These are phyloP conservation scores for Hipposideros armiger DNA, from an alignment of 2,113 vertebrate genomes.

Conservation along the genomic window DNA sequence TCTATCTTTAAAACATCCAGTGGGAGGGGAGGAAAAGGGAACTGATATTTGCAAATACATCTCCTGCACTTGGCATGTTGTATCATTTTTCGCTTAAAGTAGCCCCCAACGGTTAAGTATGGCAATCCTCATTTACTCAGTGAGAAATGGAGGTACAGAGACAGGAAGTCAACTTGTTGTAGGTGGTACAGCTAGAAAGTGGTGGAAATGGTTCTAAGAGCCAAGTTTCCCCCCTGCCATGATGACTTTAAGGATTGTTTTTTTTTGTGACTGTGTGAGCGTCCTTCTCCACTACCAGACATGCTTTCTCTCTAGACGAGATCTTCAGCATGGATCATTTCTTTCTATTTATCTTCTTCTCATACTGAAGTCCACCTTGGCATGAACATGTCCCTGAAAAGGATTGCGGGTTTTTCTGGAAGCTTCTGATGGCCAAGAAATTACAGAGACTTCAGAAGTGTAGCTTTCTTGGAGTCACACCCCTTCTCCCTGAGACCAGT, in stretches of 20 bases:
- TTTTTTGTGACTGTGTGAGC: background rate
- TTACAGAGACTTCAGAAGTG: background rate
- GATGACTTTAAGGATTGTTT: background rate
- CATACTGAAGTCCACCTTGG: background rate
- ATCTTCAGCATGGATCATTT: background rate
- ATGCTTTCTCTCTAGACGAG: background rate
- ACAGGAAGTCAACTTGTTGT: background rate
- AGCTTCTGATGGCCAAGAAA: constrained; percentile 6
- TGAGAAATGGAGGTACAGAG: background rate
- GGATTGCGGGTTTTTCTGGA: background rate
- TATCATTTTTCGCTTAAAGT: background rate
- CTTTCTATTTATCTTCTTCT: background rate
- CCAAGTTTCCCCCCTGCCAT: background rate
- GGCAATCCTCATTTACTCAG: background rate
- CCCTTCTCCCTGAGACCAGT: background rate
- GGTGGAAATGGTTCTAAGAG: background rate
- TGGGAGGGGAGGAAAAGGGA: background rate
- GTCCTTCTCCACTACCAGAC: background rate
- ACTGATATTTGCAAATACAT: background rate
- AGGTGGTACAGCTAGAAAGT: background rate
- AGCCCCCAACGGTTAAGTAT: accelerated
- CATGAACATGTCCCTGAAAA: background rate
- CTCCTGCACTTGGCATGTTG: background rate
- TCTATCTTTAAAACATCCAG: background rate
- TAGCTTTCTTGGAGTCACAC: background rate